Base-by-base conservation (phyloP, 2,888 invertebrate genomes). In the Campaea margaritaria region DNA sequence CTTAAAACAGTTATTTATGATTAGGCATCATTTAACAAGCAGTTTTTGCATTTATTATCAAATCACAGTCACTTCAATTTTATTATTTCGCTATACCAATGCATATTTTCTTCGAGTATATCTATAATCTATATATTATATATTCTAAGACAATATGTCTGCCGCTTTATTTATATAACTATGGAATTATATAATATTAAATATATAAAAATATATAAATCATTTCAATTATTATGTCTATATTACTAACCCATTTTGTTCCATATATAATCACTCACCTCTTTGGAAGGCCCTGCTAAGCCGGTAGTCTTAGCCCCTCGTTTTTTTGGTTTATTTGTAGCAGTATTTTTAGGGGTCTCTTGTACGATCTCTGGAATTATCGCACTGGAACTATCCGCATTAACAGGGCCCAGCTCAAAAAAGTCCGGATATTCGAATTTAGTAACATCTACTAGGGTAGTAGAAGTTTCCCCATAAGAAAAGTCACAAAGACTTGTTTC, bases 401-500 rank as follows among this genome's bases (percentile, higher is more conserved):
- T 79, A 31, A 84, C 67, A 8, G 78, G 68, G 11, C 81, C 82
- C 0, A 76, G 64, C 1, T 78, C 68, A 62, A 86, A 86, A 34
- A 85, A 67, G 31, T 87, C 83, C 58, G 81, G 83, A 60, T 84
- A 87, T 50, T 85, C 86, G 21, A 78, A 60, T 15, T 58, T 65
- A 12, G 46, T 73, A 1, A 82, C 70, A 52, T 88, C 86, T 16
- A 81, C 71, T 31, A 85, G 62, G 53, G 83, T 83, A 51, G 75
- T 79, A 0, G 85, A 66, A 21, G 79, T 83, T 56, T 89, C 90
- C 0, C 85, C 85, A 51, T 85, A 90, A 0, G 86, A 84, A 62
- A 89, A 89, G 62, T 90, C 89, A 48, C 81, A 83, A 2, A 87
- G 60, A 51, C 87, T 86, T 0, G 81, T 80, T 53, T 83, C 84